A percentile compares a stretch with the other conserved stretches of the same genome.
Evolutionary conservation across 2,888 invertebrate species (phyloP).

Genomic region (Lordiphosa fenestrarum): DNA sequence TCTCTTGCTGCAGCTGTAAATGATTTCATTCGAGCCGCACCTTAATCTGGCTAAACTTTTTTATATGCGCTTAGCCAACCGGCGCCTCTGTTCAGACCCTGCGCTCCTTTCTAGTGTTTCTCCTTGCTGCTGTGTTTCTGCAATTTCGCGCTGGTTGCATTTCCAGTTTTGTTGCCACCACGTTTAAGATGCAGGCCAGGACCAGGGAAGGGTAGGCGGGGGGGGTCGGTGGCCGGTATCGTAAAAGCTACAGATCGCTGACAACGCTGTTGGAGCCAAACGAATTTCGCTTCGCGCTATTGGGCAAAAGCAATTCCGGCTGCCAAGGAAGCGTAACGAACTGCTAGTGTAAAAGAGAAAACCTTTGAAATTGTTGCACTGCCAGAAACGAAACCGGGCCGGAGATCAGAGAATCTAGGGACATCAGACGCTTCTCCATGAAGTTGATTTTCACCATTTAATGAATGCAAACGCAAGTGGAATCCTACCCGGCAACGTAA

Average conservation of each 20-base stretch:
- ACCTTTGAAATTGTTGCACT: constrained; percentile 43
- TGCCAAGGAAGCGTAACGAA: constrained; percentile 59
- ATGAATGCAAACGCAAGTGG: background rate
- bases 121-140: constrained; percentile 41
- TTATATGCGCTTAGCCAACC: constrained; percentile 70
- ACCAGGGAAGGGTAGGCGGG: background rate
- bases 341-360: constrained; percentile 21
- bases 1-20: constrained; percentile 49
- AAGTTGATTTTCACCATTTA: too few relatives aligned
- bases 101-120: background rate
- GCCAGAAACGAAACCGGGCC: constrained; percentile 25
- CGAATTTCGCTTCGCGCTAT: constrained; percentile 63
- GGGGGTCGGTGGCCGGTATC: constrained; percentile 26
- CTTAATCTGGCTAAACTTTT: constrained; percentile 70
- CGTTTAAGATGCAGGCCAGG: constrained; percentile 40
- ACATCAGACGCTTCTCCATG: too few relatives aligned
- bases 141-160: constrained; percentile 71
- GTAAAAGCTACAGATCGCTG: constrained; percentile 68
- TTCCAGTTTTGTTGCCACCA: constrained; percentile 61
- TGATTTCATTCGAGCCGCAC: constrained; percentile 64
- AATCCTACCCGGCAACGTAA: background rate
- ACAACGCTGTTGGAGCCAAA: constrained; percentile 64
- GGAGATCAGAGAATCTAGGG: background rate
- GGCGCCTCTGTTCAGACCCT: constrained; percentile 46
- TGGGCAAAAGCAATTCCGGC: constrained; percentile 55